Base-by-base conservation (phyloP, 2,797 vertebrate species). In the Pseudopleuronectes americanus region DNA sequence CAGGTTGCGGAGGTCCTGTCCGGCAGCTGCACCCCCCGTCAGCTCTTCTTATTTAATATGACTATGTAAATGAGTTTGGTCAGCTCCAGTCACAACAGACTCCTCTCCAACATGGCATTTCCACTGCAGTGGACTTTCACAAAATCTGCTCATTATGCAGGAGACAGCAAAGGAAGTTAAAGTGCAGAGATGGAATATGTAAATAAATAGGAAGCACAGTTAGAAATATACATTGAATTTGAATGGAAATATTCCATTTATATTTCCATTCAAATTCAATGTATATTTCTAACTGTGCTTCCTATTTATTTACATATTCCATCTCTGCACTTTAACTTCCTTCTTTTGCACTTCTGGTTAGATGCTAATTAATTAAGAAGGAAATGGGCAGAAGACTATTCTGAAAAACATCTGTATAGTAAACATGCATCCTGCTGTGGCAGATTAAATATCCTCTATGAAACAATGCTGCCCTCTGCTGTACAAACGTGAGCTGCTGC, bases 391-490 rank as follows among this genome's bases (percentile, higher is more conserved):
- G 24, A 57, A 0, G 22, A 24, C 0, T n/a, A 13, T 36, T 23
- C 17, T 23, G 2, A 16, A 17, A 31, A 23, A 74, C 2, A 8
- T 2, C 17, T 56, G 13, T 47, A 0, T 17, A 19, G 7, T 48
- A 19, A 43, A 49, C 24, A 41, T 23, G 8, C 0, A 38, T 16
- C 16, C 10, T 66, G 64, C 2, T 26, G 0, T 14, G 24, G 45
- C 6, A 22, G 8, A 48, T 17, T 1, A 3, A 61, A 17, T 19
- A 26, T 36, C 6, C 74, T 43, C 6, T 45, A 9, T 66, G 65
- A 53, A 31, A 16, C 6, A 0, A 54, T 77, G 65, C 74, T 88
- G 90, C 87, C 84, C 83, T 71, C 90, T 90, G 80, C 76, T 88
- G 89, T 21, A 26, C 36, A 71, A 69, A 71, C 10, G 2, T 22